Evolutionary conservation across 2,888 invertebrate species (phyloP), one percentile per base, ranked within the genome.

Genomic region (Apotomis betuletana): DNA sequence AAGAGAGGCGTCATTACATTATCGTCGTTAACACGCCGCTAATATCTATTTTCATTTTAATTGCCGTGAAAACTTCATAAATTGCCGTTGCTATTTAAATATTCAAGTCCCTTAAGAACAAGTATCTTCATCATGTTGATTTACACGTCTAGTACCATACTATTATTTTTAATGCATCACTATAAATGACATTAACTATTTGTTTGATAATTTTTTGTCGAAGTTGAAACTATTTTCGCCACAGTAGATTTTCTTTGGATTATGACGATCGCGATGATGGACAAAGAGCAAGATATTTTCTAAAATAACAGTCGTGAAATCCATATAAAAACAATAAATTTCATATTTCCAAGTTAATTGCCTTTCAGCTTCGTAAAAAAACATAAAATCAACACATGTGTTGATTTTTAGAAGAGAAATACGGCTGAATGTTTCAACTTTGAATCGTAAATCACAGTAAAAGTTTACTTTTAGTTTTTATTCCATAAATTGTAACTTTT

Each of bases 1-100:
- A 74, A 73, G 75, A 70, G 65, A 51, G 65, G 60, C 77, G 75
- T 76, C 77, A 77, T 73, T 71, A 70, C 69, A 79, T 79, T 80
- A 79, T 79, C 77, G 75, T 59, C 67, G 58, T 57, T 62, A 54
- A 61, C 38, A 57, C 55, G 38, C 64, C 57, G 52, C 6, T 64
- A 61, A 71, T 67, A 57, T 64, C 69, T 70, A 70, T 70, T 70
- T 70, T 64, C n/a, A 64, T 59, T 51, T 63, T 64, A 70, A 63
- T 69, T 69, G 69, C 69, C 38, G 15, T 38, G 52, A 64, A 13
- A 49, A 67, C 8, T 13, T 38, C 12, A 49, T 38, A 63, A 52
- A 64, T 64, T 44, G 10, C 46, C 55, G 49, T 55, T n/a, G 44
- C 13, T 49, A 46, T 67, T 59, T 49, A 49, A 54, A 10, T 6